Percentiles rank a stretch among this genome's conserved stretches.
phyloP scores from a whole-genome alignment of 2,113 vertebrate species.

The Corythornis madagascariensis region DNA sequence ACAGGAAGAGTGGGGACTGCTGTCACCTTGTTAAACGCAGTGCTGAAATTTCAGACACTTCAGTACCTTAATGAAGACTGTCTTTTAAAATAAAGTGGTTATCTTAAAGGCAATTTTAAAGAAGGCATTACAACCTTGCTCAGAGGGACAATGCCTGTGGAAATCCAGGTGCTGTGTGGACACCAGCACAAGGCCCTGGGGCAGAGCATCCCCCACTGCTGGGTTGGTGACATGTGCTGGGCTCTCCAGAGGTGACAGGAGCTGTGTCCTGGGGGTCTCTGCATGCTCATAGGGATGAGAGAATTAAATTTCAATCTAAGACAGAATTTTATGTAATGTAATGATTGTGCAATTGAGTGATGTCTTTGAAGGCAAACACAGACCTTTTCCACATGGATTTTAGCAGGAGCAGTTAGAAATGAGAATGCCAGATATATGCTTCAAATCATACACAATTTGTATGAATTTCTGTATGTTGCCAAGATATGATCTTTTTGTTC shows the following conservation, averaged over 20 bases:
- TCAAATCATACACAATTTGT: constrained; percentile 69
- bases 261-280: not conserved
- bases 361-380: not conserved
- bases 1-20: not conserved
- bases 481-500: constrained; percentile 79
- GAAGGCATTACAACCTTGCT: not conserved
- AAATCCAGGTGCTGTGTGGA: not conserved
- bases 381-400: not conserved
- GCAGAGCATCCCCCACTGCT: not conserved
- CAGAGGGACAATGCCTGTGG: not conserved
- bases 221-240: not conserved
- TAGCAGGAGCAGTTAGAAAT: constrained; percentile 64
- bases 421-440: constrained; percentile 55
- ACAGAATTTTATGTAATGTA: not conserved
- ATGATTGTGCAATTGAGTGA: not conserved
- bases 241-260: not conserved
- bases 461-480: constrained; percentile 77
- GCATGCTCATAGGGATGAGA: not conserved
- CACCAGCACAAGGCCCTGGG: not conserved
- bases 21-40: not conserved
- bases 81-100: not conserved
- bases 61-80: not conserved
- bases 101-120: not conserved
- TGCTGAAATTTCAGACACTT: not conserved
- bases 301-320: not conserved